Base-by-base conservation (phyloP, 2,113 vertebrate species). In the Australoheros scitulus region DNA sequence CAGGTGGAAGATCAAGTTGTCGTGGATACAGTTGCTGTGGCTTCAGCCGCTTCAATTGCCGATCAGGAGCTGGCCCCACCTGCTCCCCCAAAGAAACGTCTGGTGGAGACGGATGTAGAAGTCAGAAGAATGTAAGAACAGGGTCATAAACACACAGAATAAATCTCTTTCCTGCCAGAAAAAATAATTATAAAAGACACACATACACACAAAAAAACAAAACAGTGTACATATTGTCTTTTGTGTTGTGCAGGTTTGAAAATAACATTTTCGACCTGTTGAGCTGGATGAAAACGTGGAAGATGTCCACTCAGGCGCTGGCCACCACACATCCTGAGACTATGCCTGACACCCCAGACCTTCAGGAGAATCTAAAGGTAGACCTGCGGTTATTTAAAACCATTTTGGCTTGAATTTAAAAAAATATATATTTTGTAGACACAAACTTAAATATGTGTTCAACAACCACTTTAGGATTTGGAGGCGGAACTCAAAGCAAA, bases 311-410 rank as follows among this genome's bases (percentile, higher is more conserved):
- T 94, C 94, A 96, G 84, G 81, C 93, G 0, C 22, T 94, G 76
- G 96, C 97, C 77, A 95, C 97, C 88, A 94, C 93, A 88, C 96
- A 97, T 22, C 95, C 95, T 34, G 96, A 95, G 90, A 96, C 93
- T 85, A 95, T 91, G 82, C 95, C 94, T 83, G 96, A 97, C 3
- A 95, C 93, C 70, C 89, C 94, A 11, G 93, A 94, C 88, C 77
- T 96, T 84, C 96, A 96, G 90, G 95, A 96, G 70, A 96, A 95
- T 59, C 76, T 98, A 32, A 96, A 97, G 97, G 98, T 99, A 94
- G 95, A 81, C 41, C 7, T 43, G 13, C 22, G 3, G 13, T 47
- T 11, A 14, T 0, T 7, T 26, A n/a, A 70, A 77, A 84, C 29
- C 24, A 29, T 50, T 80, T 32, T 6, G 60, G 14, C 17, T 50